Evolutionary conservation across 2,113 vertebrate genomes (phyloP), one percentile per base, ranked within the genome.

Genomic region (Meleagris gallopavo): DNA sequence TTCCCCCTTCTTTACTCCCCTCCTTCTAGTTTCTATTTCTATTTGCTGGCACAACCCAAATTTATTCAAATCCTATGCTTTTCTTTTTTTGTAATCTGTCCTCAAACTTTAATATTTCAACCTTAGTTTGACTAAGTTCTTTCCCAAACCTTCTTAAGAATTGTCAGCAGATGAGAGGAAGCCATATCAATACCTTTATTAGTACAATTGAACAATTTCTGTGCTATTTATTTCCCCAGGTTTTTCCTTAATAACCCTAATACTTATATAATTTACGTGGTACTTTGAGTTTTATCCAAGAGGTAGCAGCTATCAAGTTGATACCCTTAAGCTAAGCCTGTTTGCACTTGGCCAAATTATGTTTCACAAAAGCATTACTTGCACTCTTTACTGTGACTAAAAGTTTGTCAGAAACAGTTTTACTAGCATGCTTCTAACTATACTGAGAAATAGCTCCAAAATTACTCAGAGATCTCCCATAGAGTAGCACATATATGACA

Each of bases 231-330:
- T 73, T 83, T 85, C 16, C 32, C 66, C 50, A 74, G 30, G 10
- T 92, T 22, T 32, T 89, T 79, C 86, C 78, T 75, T 86, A 90
- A 79, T 72, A 84, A 73, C 57, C 18, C 4, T 82, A 73, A 89
- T 36, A 69, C 41, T 73, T 94, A 21, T 4, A 25, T 66, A 88
- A 92, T 94, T 90, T 90, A 25, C 66, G 73, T 4, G 2, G 10
- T 76, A 67, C 54, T 89, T 93, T 55, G 45, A 91, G 87, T 94
- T 88, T 64, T 60, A 66, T 62, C 78, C 67, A 85, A 40, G 54
- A 36, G n/a, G 70, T 77, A 30, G 60, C 36, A 89, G 50, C 32
- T 82, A 76, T 55, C 75, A 55, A 54, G 83, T 29, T 71, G 29
- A 48, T 67, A 71, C 70, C 71, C 87, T 79, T 75, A 67, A 83